Base-by-base conservation (phyloP, 2,888 invertebrate genomes). In the Arge pagana region DNA sequence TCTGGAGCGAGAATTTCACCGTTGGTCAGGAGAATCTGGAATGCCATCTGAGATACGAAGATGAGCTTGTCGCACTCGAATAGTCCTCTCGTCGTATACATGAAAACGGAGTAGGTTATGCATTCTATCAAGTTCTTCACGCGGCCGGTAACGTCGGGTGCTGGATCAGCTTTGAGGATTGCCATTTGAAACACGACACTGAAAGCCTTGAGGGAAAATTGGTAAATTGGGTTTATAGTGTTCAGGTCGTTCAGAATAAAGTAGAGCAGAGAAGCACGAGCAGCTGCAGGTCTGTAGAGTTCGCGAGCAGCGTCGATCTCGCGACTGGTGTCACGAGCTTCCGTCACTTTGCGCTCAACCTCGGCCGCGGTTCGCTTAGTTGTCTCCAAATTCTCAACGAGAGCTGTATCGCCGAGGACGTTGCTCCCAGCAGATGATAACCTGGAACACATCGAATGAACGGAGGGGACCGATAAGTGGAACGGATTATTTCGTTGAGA, bases 171-270 rank as follows among this genome's bases (percentile, higher is more conserved):
- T 70, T 85, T 87, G 36, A 90, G 89, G 68, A 97, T 96, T 13
- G 96, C 96, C 71, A 95, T 96, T 81, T 95, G 94, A 74, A 96
- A 96, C 23, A 96, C 96, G n/a, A 95, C 94, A 76, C 93, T 94
- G 77, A 96, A 96, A 1, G 96, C 95, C 85, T 97, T 96, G 55
- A 97, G 80, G 10, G 96, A 96, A 78, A 97, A 97, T 75, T 96
- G 96, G 76, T 97, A 97, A 66, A 97, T 96, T 1, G 95, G 95
- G 79, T 96, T 96, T 56, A 97, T 96, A 24, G 93, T 95, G 77
- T 95, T 93, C 53, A 97, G 81, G 63, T 97, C 96, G 70, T 96
- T 96, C 31, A 97, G 79, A 62, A 97, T 96, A 69, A 97, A 97
- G 77, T 97, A 97, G 0, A 97, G 80, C 3, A 97, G 81, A 49